Evolutionary conservation across 2,797 vertebrate species (phyloP), one percentile per base, ranked within the genome.

Genomic region (Crocodylus rhombifer): DNA sequence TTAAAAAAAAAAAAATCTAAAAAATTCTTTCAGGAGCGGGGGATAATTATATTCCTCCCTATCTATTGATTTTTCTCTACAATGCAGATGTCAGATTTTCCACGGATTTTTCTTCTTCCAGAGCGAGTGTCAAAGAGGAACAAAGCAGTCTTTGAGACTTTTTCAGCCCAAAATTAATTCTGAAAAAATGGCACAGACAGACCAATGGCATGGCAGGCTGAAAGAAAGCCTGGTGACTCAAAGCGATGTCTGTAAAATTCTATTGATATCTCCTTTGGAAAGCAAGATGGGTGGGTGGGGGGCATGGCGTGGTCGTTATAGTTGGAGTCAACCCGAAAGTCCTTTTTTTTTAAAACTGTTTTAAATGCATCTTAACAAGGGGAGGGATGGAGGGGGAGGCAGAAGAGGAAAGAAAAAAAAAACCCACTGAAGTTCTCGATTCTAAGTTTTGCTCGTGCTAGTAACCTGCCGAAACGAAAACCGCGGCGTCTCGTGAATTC

Each of bases 71-170:
- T 98, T 96, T 96, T 96, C 97, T 95, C 94, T 82, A 96, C 96
- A 96, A 97, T 96, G 97, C 98, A 98, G 94, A 98, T 98, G 98
- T 98, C 98, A 98, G 95, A 97, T 97, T 97, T 98, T 98, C 97
- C 97, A 98, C 83, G 91, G 96, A 16, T 84, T 96, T 96, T 96
- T 60, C 65, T 85, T 67, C 63, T 83, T 81, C 93, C 95, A 96
- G 96, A 95, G 94, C 88, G 95, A 96, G 97, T 97, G 97, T 98
- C 97, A 97, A 91, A 71, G 89, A 97, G 96, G 97, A 98, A 98
- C 98, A 98, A 98, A 98, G 97, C 94, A 26, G 95, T 95, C 98
- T 97, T 98, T 98, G 96, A 98, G 97, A 84, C 96, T 94, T 97
- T 97, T 97, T 97, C 97, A 97, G 96, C 95, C 96, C 97, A 97